phyloP scores from a whole-genome alignment of 2,113 vertebrate genomes.

The Hippocampus abdominalis region DNA sequence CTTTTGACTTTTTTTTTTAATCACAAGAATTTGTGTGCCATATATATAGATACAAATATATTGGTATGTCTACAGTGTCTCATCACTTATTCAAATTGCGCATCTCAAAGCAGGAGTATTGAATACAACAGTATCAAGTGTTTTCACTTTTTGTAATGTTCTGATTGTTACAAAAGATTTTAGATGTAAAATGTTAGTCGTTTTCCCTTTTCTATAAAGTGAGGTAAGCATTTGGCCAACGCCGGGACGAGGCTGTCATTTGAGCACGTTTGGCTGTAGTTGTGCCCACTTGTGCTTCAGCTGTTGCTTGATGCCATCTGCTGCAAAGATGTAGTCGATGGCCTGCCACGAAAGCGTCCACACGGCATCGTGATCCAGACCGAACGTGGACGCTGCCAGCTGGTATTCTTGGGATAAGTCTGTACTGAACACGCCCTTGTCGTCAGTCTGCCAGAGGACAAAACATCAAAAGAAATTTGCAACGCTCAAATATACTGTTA shows the following conservation, averaged over 20 bases:
- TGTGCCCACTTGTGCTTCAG: constrained; percentile 81
- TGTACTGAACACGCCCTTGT: constrained; percentile 92
- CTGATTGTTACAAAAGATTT: constrained; percentile 14
- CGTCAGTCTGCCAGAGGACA: constrained; percentile 81
- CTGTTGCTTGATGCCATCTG: constrained; percentile 74
- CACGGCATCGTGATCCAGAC: constrained; percentile 75
- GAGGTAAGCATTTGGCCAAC: constrained; percentile 34
- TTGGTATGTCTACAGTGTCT: background rate
- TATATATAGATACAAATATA: background rate
- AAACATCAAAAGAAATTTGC: constrained; percentile 6
- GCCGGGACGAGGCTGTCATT: constrained; percentile 27
- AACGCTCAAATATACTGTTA: background rate
- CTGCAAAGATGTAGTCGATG: constrained; percentile 84
- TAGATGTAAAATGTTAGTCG: constrained; percentile 12
- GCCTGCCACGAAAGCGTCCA: constrained; percentile 87
- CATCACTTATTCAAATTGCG: constrained; percentile 9
- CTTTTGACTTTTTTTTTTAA: background rate
- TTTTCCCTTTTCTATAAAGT: constrained; percentile 9
- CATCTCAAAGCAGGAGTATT: constrained; percentile 7
- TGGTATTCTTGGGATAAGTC: constrained; percentile 91
- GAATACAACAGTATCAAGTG: constrained; percentile 3
- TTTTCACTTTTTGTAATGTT: constrained; percentile 1
- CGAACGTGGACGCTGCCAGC: constrained; percentile 84
- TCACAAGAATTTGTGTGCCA: background rate
- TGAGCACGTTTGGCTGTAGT: constrained; percentile 65